Evolutionary conservation across 1,140 invertebrate genomes (phyloP).

Genomic region (Homalodisca vitripennis): DNA sequence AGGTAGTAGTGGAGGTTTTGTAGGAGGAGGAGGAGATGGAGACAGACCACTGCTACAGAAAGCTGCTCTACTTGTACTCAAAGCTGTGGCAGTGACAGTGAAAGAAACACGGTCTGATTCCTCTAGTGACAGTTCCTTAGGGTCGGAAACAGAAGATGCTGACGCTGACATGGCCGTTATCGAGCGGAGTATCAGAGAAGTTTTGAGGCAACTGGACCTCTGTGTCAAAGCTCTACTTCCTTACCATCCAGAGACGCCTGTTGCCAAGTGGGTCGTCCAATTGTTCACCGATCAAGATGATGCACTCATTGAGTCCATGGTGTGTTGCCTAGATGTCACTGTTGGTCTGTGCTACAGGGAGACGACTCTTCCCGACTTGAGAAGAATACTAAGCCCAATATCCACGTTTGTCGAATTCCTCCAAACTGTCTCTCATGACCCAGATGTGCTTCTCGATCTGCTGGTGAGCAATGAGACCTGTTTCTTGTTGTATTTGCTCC

Average conservation of each 20-base stretch:
- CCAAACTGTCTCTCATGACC: slow-evolving; percentile 77
- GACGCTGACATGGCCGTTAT: slow-evolving; percentile 87
- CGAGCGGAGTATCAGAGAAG: slow-evolving; percentile 79
- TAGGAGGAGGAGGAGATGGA: slow-evolving; percentile 53
- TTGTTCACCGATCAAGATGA: slow-evolving; percentile 90
- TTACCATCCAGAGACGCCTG: slow-evolving; percentile 82
- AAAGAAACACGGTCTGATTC: slow-evolving; percentile 85
- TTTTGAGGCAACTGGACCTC: slow-evolving; percentile 71
- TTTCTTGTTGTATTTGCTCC: slow-evolving; percentile 81
- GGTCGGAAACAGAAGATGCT: slow-evolving; percentile 79
- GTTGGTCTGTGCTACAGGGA: slow-evolving; percentile 79
- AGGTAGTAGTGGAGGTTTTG: slow-evolving; percentile 54
- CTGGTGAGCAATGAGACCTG: slow-evolving; percentile 90
- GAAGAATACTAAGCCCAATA: slow-evolving; percentile 77
- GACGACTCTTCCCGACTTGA: slow-evolving; percentile 68
- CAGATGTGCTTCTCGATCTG: slow-evolving; percentile 79
- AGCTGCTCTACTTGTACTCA: slow-evolving; percentile 79
- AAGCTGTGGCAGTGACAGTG: slow-evolving; percentile 85
- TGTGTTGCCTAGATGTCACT: slow-evolving; percentile 84
- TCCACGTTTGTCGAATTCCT: slow-evolving; percentile 82
- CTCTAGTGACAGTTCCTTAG: slow-evolving; percentile 67
- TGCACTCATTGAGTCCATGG: slow-evolving; percentile 88
- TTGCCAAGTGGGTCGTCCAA: slow-evolving; percentile 85
- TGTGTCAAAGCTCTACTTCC: slow-evolving; percentile 79
- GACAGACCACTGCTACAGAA: slow-evolving; percentile 73